These are phyloP conservation scores for Gymnosoma rotundatum DNA, from an alignment of 2,888 invertebrate genomes.

Conservation along the genomic window DNA sequence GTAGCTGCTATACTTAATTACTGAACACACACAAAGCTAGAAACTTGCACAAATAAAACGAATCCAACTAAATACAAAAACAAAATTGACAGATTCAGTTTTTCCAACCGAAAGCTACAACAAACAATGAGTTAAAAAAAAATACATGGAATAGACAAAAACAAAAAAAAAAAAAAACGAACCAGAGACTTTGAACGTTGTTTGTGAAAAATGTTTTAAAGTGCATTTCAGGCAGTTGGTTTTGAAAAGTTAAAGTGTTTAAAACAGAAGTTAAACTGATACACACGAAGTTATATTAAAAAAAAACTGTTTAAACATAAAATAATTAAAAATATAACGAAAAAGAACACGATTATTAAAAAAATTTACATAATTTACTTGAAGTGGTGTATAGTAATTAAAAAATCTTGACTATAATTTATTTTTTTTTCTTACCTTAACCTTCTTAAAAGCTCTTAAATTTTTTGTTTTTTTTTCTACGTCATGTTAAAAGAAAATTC, in stretches of 20 bases:
- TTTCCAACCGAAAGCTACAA: conserved; percentile 30
- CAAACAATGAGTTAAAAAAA: conserved; percentile 25
- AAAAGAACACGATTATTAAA: conserved; percentile 23
- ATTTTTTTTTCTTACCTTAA: not conserved
- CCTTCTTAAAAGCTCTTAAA: conserved; percentile 5
- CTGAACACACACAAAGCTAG: not conserved
- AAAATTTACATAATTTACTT: not conserved
- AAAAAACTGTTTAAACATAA: conserved; percentile 4
- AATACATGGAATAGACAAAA: not conserved
- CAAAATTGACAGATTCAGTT: conserved; percentile 61
- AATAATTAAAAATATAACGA: conserved; percentile 3
- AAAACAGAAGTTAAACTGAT: conserved; percentile 45
- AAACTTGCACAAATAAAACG: not conserved
- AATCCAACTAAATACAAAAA: conserved; percentile 26
- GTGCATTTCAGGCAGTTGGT: conserved; percentile 64
- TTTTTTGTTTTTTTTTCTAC: not conserved
- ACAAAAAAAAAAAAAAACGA: conserved; percentile 28
- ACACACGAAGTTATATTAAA: not conserved
- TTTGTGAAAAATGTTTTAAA: conserved; percentile 49
- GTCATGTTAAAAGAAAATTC: not conserved
- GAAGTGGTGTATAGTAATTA: not conserved
- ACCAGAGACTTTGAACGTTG: conserved; percentile 40
- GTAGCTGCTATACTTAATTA: not conserved
- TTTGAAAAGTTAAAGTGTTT: conserved; percentile 64
- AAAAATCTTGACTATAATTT: not conserved